Evolutionary conservation across 35 echinoderm and acorn worm species (phyloP).

Genomic region (Ptychodera flava): DNA sequence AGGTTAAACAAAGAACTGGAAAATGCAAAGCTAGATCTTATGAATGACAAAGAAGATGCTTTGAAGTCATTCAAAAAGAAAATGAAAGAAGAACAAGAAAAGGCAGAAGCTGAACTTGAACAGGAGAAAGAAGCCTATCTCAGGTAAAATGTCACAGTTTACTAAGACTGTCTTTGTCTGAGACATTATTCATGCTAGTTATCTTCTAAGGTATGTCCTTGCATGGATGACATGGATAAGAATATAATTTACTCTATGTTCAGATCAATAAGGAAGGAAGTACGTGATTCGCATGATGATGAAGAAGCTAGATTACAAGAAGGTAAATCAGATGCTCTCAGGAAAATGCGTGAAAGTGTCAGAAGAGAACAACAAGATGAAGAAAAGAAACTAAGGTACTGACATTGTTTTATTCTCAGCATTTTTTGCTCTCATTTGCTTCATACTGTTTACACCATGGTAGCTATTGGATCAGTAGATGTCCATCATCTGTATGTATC

Average conservation of each 20-base stretch:
- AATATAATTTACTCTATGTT: constrained; percentile 15
- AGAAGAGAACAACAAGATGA: constrained; percentile 61
- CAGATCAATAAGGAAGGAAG: constrained; percentile 60
- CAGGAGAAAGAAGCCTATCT: constrained; percentile 74
- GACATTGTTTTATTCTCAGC: no score
- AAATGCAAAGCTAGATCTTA: constrained; percentile 76
- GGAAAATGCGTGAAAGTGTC: constrained; percentile 71
- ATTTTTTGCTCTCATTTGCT: no score
- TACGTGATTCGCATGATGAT: constrained; percentile 76
- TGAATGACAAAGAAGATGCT: constrained; percentile 82
- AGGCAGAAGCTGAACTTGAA: constrained; percentile 53
- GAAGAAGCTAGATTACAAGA: constrained; percentile 92
- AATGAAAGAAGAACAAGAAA: constrained; percentile 50
- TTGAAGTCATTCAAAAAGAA: constrained; percentile 51
- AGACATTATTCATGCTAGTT: no score
- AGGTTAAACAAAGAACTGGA: constrained; percentile 78
- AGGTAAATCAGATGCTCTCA: constrained; percentile 77
- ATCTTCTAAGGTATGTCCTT: no score
- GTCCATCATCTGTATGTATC: no score
- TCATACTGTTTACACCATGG: no score
- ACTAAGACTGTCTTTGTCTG: no score
- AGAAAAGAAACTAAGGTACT: constrained; percentile 73
- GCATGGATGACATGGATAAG: no score
- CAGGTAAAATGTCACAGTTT: constrained; percentile 30
- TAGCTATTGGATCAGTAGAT: no score